Evolutionary conservation across 2,113 vertebrate genomes (phyloP).

Genomic region (Poeciliopsis turrubarensis): DNA sequence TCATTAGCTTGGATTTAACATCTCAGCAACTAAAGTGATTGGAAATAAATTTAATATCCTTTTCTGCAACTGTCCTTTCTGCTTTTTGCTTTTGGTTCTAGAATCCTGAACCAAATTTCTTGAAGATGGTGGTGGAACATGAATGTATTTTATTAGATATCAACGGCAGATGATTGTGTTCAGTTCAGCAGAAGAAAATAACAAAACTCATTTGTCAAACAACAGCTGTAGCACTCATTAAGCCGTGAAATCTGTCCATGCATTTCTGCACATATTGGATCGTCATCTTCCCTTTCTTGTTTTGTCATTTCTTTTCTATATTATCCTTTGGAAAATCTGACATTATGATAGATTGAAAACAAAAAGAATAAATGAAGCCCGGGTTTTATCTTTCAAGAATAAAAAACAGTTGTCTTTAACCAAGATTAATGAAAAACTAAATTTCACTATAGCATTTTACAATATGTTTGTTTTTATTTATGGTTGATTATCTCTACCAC

Average conservation of each 20-base stretch:
- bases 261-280: neutral
- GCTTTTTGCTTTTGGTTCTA: neutral
- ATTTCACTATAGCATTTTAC: neutral
- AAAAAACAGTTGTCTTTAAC: neutral
- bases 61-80: no score
- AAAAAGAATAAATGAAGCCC: conserved; percentile 1
- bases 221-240: conserved; percentile 9
- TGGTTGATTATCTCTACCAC: neutral
- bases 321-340: neutral
- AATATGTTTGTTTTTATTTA: neutral
- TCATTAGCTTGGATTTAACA: no score
- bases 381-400: neutral
- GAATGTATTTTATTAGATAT: neutral
- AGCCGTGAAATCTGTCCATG: conserved; percentile 10
- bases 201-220: conserved; percentile 21
- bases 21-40: no score
- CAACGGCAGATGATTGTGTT: conserved; percentile 19
- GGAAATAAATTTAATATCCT: no score
- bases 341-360: neutral
- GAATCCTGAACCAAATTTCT: neutral
- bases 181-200: neutral
- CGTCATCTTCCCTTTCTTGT: neutral
- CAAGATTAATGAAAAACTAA: neutral
- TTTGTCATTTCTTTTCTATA: neutral
- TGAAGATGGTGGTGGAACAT: neutral